A percentile compares a stretch with the other conserved stretches of the same genome.
Conservation (phyloP, 2,888 invertebrate species). For the Standfussiana lucernea region DNA sequence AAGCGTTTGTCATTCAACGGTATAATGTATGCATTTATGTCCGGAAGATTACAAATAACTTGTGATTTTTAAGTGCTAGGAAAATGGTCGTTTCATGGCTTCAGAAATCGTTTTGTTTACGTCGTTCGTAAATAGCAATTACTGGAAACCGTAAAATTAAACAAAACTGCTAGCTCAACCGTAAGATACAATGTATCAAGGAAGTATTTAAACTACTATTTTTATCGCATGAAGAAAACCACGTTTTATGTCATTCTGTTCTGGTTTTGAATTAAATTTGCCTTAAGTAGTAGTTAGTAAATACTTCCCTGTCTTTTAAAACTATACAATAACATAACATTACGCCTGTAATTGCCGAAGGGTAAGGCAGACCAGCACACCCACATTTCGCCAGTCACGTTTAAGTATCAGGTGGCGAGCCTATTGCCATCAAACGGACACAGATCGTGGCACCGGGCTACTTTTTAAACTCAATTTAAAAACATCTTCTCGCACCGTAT, state of each 20-base stretch:
- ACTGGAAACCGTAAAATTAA: constrained; percentile 10
- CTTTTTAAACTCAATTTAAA: background rate
- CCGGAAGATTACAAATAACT: background rate
- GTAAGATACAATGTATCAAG: background rate
- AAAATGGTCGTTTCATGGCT: background rate
- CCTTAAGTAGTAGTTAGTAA: background rate
- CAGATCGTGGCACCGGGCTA: background rate
- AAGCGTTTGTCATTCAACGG: background rate
- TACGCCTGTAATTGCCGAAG: background rate
- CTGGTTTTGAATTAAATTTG: too few species aligned
- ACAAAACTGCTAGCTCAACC: background rate
- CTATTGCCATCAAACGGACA: background rate
- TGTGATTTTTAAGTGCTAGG: constrained; percentile 15
- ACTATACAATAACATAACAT: background rate
- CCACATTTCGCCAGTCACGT: background rate
- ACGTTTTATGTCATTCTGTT: background rate
- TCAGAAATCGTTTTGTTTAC: constrained; percentile 2
- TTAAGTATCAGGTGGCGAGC: background rate
- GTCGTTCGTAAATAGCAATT: background rate
- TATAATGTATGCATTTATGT: background rate
- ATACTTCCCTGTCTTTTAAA: background rate
- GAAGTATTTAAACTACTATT: background rate
- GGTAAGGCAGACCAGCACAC: background rate
- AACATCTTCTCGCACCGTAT: constrained; percentile 40
- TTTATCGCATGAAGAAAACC: background rate